phyloP scores from a whole-genome alignment of 1,140 invertebrate genomes.

The Frieseomelitta varia region DNA sequence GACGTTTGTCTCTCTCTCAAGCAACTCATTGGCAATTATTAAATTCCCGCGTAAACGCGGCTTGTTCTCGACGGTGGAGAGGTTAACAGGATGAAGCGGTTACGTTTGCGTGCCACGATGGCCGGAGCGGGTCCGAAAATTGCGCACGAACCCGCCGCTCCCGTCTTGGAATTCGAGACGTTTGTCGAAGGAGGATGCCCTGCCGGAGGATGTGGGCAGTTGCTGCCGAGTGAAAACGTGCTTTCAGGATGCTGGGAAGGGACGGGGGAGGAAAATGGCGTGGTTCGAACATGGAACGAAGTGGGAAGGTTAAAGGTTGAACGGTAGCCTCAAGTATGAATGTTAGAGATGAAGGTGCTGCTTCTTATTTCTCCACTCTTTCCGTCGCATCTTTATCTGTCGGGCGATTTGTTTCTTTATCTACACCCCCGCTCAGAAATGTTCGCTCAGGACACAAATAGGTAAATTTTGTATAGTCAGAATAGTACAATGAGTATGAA shows the following conservation, averaged over 20 bases:
- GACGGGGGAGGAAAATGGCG: constrained; percentile 15
- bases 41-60: constrained; percentile 49
- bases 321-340: neutral
- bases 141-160: constrained; percentile 3
- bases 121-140: constrained; percentile 14
- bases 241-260: neutral
- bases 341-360: neutral
- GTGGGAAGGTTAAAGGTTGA: constrained; percentile 1
- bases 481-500: no score
- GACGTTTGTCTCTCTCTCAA: constrained; percentile 27
- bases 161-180: constrained; percentile 21
- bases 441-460: no score
- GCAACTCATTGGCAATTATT: constrained; percentile 35
- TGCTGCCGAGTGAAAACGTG: neutral
- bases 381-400: no score
- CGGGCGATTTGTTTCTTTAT: no score
- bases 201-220: neutral
- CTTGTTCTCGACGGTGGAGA: constrained; percentile 10
- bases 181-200: constrained; percentile 17
- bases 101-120: constrained; percentile 65
- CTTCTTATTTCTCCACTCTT: neutral
- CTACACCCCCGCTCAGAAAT: no score
- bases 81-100: constrained; percentile 72
- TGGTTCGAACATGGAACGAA: neutral
- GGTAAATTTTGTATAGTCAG: no score